Evolutionary conservation across 2,888 invertebrate species (phyloP), one percentile per base, ranked within the genome.

Genomic region (Machimus rusticus): DNA sequence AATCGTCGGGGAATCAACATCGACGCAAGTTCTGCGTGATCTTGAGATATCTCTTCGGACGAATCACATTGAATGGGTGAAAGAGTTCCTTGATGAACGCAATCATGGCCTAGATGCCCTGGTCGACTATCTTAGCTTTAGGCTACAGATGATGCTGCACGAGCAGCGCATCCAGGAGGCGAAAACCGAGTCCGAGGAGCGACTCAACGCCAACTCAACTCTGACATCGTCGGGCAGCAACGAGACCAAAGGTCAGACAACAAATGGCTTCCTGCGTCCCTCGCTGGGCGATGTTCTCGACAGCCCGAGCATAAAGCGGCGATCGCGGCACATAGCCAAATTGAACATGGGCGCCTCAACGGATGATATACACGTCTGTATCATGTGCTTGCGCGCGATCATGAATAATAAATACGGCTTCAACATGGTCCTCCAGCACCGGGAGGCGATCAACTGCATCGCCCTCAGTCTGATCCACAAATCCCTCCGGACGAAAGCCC

Each of bases 401-500:
- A 99, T 99, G 99, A 99, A 99, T 93, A 99, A 99, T 92, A 99
- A 99, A 96, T 98, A 98, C 93, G 99, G 99, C 89, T 99, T 99
- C 94, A 99, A 99, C 93, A 97, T 99, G 96, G 99, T 99, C 79
- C 99, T 99, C 92, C 98, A 98, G 91, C 99, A 99, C 93, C 95
- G 97, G 82, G 98, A 99, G 93, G 99, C 99, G 76, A 99, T 99
- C 92, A 99, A 99, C 93, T 98, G 98, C 93, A 99, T 99, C 91
- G 98, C 99, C 0, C 94, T 99, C 39, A 99, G 99, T 92, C 94
- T 99, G 23, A 98, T 98, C 90, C 99, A 99, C 93, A 98, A 98
- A 93, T 99, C 98, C 92, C 94, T 99, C 89, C 95, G 99, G 89
- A 99, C 99, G 39, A 99, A 99, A 94, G 98, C 99, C 0, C 93